Evolutionary conservation across 2,888 invertebrate genomes (phyloP), one percentile per base, ranked within the genome.

Genomic region (Oconnorella tubifera): DNA sequence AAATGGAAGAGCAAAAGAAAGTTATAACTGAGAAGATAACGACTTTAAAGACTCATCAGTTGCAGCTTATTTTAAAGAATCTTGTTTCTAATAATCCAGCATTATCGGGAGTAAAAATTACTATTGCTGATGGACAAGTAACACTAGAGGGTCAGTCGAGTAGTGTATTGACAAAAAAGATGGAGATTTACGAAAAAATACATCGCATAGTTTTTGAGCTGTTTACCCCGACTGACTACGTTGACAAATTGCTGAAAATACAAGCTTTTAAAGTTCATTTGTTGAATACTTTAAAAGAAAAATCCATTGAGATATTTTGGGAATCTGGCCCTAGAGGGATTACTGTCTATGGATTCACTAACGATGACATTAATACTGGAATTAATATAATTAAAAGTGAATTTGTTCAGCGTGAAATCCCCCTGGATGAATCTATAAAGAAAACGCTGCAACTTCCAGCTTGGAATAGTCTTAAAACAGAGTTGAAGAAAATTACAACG

Each of bases 11-110:
- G 19, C 33, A 53, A 33, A 62, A 56, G 28, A 23, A 32, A 29
- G 56, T n/a, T 29, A 33, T 64, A 4, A 59, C 59, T 1, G 64
- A 64, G 53, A 59, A 56, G 14, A 59, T 50, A n/a, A 23, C 23
- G 0, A 33, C 27, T 4, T 32, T 64, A 32, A 64, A 53, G 31
- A 19, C 25, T 3, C 40, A 51, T 19, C 64, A 64, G 51, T 33
- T 64, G 29, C 29, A 31, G 53, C 40, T 63, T n/a, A n/a, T n/a
- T n/a, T n/a, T n/a, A n/a, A n/a, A n/a, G n/a, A n/a, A n/a, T n/a
- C 27, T 63, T 56, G 40, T 40, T 19, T 10, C 40, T 40, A 40
- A 40, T 40, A n/a, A n/a, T n/a, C n/a, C n/a, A n/a, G n/a, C n/a
- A n/a, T n/a, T n/a, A n/a, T n/a, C n/a, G n/a, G n/a, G n/a, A n/a